phyloP scores from a whole-genome alignment of 2,888 invertebrate species.

The Drosophila quinaria region DNA sequence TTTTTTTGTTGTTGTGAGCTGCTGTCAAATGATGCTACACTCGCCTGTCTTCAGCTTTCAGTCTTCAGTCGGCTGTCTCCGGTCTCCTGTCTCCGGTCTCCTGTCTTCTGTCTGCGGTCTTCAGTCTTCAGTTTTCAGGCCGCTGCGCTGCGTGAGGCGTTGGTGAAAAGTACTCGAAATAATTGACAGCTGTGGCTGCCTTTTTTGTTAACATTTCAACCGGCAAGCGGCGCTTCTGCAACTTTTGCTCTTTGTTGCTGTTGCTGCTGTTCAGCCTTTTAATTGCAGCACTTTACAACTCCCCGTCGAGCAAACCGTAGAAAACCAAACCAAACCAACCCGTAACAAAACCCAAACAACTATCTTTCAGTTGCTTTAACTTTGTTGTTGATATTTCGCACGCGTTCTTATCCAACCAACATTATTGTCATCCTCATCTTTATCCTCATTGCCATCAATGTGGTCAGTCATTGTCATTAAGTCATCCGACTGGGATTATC shows the following conservation, averaged over 20 bases:
- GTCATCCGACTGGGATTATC: slow-evolving; percentile 62
- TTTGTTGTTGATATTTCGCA: slow-evolving; percentile 65
- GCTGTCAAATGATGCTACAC: slow-evolving; percentile 55
- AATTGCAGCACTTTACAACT: slow-evolving; percentile 78
- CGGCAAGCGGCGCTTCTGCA: slow-evolving; percentile 50
- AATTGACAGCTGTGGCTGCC: slow-evolving; percentile 82
- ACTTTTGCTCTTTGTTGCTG: slow-evolving; percentile 52
- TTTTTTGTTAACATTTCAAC: slow-evolving; percentile 74
- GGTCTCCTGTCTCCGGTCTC: slow-evolving; percentile 29
- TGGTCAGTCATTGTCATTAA: slow-evolving; percentile 61
- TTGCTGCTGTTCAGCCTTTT: slow-evolving; percentile 62
- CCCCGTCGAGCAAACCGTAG: slow-evolving; percentile 60
- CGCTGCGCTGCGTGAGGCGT: slow-evolving; percentile 78
- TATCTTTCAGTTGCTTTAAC: slow-evolving; percentile 32
- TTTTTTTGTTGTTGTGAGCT: slow-evolving; percentile 29
- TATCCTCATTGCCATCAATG: slow-evolving; percentile 22
- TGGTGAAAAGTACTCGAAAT: slow-evolving; percentile 83
- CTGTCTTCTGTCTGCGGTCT: slow-evolving; percentile 27
- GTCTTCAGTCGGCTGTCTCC: slow-evolving; percentile 37
- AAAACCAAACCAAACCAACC: not conserved
- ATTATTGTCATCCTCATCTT: slow-evolving; percentile 12
- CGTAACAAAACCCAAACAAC: slow-evolving; percentile 24
- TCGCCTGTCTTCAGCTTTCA: slow-evolving; percentile 29
- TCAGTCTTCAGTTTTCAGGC: slow-evolving; percentile 14
- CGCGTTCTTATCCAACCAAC: slow-evolving; percentile 47